Evolutionary conservation across 2,113 vertebrate species (phyloP).

Genomic region (Athene cunicularia): DNA sequence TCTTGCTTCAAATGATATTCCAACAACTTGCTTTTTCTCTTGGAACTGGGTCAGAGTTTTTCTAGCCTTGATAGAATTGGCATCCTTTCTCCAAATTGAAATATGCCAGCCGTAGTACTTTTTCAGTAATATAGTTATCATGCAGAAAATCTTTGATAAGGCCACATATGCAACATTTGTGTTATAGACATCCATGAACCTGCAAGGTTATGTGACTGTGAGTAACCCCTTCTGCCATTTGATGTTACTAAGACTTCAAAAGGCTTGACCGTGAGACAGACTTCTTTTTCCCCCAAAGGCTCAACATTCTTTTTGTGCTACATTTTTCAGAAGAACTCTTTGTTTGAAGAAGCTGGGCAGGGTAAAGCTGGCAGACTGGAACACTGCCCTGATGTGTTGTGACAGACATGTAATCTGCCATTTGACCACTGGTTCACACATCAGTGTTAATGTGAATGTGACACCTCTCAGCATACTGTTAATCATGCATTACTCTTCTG

Average conservation of each 20-base stretch:
- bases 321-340: slow-evolving; percentile 53
- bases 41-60: slow-evolving; percentile 68
- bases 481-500: slow-evolving; percentile 70
- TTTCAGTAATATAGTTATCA: slow-evolving; percentile 50
- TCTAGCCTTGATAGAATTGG: slow-evolving; percentile 63
- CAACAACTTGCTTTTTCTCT: slow-evolving; percentile 49
- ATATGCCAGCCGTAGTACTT: slow-evolving; percentile 59
- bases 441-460: slow-evolving; percentile 68
- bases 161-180: neutral
- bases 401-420: slow-evolving; percentile 70
- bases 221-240: slow-evolving; percentile 36
- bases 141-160: slow-evolving; percentile 54
- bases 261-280: slow-evolving; percentile 60
- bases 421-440: slow-evolving; percentile 72
- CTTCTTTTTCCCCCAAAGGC: slow-evolving; percentile 47
- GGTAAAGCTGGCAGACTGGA: slow-evolving; percentile 71
- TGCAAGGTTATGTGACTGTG: slow-evolving; percentile 27
- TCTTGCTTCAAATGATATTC: slow-evolving; percentile 43
- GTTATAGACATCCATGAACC: slow-evolving; percentile 4
- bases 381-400: slow-evolving; percentile 72
- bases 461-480: slow-evolving; percentile 71
- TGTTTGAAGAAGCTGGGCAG: slow-evolving; percentile 70
- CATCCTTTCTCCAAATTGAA: slow-evolving; percentile 46
- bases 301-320: slow-evolving; percentile 53
- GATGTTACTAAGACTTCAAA: slow-evolving; percentile 29